A percentile compares a stretch with the other conserved stretches of the same genome.
phyloP scores from a whole-genome alignment of 2,113 vertebrate genomes.

The Mustela nigripes region DNA sequence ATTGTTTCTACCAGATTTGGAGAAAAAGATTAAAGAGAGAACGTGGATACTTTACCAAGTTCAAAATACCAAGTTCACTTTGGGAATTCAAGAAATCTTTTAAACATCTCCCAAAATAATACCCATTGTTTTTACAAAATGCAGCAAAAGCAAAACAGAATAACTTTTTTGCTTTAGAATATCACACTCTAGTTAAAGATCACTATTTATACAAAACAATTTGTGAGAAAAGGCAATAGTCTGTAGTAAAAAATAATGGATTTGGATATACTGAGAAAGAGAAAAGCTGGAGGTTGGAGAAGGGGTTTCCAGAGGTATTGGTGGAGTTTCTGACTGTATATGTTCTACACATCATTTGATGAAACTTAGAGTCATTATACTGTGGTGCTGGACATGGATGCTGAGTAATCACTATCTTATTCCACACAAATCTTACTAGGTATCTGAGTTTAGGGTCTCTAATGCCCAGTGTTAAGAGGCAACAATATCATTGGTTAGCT shows the following conservation, averaged over 20 bases:
- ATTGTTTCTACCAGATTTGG: neutral
- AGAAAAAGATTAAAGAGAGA: neutral
- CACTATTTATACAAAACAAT: neutral
- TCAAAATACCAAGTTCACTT: neutral
- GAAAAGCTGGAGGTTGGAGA: neutral
- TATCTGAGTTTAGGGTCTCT: neutral
- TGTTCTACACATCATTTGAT: neutral
- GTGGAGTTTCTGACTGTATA: neutral
- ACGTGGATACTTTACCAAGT: neutral
- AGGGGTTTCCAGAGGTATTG: neutral
- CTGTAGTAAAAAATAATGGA: neutral
- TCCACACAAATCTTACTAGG: neutral
- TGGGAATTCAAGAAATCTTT: neutral
- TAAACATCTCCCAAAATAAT: neutral
- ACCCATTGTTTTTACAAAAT: neutral
- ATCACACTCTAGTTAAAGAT: neutral
- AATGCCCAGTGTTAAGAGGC: neutral
- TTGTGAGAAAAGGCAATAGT: neutral
- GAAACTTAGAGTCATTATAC: neutral
- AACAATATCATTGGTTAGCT: neutral
- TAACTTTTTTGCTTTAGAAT: neutral
- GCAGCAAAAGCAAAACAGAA: neutral
- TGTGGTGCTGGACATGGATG: neutral
- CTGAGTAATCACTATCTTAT: neutral
- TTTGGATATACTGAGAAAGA: neutral